Evolutionary conservation across 2,888 invertebrate species (phyloP), one percentile per base, ranked within the genome.

Genomic region (Pardosa pseudoannulata): DNA sequence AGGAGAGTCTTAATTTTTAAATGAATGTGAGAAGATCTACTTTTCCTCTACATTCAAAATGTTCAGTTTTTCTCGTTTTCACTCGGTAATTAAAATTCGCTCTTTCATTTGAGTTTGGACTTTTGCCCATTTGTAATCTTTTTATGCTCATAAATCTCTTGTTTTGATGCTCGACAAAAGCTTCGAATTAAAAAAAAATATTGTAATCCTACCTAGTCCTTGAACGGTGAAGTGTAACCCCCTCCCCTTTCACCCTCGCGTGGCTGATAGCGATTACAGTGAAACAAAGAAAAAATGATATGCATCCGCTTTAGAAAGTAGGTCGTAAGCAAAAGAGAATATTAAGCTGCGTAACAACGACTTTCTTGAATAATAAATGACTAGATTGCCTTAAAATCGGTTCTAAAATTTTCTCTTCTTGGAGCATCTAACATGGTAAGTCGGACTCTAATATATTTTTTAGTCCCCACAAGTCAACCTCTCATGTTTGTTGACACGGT

Each of bases 351-450:
- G 27, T 62, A 62, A 62, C 27, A 62, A 19, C 23, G 2, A 28
- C 62, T 28, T 62, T 62, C 27, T 62, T 62, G 27, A 62, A 62
- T 46, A 46, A 46, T 62, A 62, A 62, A 62, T 62, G 62, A 28
- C 62, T 0, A 62, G 23, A 62, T 62, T 23, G 62, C 16, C 62
- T 62, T 62, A 62, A 62, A 62, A 62, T 62, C 28, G 27, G 28
- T 16, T 23, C 62, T 62, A 28, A 28, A 62, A 0, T 28, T 28
- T 27, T 11, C 16, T 27, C 16, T 62, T 16, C 16, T 16, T 16
- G 9, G 36, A 36, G 6, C 9, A 2, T 46, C 16, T 46, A 46
- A 46, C 46, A 46, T 16, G 2, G 2, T 46, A 16, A 16, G 9
- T 13, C 46, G 46, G 46, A 16, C 46, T 11, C 11, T 46, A 46